Evolutionary conservation across 23 tunicate genomes (phyloP), one percentile per base, ranked within the genome.

Genomic region (Ciona savignyi): DNA sequence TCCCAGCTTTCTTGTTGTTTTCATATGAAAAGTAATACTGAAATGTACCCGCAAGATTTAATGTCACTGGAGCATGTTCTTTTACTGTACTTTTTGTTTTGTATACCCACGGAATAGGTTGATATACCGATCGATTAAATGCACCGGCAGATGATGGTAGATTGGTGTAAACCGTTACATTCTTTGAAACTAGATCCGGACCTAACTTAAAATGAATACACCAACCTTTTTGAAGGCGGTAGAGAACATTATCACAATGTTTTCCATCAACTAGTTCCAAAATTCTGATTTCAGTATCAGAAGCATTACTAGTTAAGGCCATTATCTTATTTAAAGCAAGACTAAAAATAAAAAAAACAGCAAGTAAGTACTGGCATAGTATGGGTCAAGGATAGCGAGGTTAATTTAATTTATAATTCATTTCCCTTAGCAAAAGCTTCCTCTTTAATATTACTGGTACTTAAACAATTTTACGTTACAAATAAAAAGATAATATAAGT

Each of bases 221-320:
- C 86, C 87, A 80, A 1, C 74, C 68, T 64, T 75, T 91, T 74
- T 84, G 78, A 23, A 91, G 29, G 22, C 97, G 82, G 80, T 80
- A 85, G 26, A 91, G 34, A 21, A 71, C 77, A 25, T 74, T 66
- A 32, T 80, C 86, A 74, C 79, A 78, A 66, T 79, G 75, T 35
- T 84, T 76, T 27, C 85, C 83, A 76, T 91, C 82, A 32, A 88
- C 80, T 1, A 91, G 77, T 48, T 70, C 71, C 66, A 91, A 65
- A 49, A 91, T 75, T 60, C 87, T 51, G 32, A 82, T 74, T 75
- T 82, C 80, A 31, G 66, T 42, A 72, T 32, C 21, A 33, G 67
- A n/a, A 25, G 15, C 24, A 4, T 63, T 63, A 4, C 28, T 25
- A 25, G 26, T 63, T 63, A 4, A 23, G 26, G 67, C 67, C 67